These are phyloP conservation scores for Epizoanthus scotinus DNA, from an alignment of 92 coral and sea anemone species.

Conservation along the genomic window DNA sequence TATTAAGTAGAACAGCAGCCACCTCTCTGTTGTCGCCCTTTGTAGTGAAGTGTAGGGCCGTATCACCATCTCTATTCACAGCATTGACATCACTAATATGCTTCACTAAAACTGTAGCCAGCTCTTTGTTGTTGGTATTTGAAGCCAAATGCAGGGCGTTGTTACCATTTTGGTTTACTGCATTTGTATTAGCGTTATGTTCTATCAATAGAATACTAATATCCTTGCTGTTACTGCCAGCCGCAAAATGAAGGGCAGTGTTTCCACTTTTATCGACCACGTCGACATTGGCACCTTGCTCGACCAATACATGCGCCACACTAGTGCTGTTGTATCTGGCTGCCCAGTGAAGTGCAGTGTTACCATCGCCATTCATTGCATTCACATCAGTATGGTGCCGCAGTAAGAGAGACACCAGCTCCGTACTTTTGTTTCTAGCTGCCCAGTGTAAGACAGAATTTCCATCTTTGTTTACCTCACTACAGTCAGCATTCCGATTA, in stretches of 20 bases:
- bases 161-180: conserved; percentile 2
- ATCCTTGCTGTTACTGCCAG: background rate
- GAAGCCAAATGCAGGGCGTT: conserved; percentile 29
- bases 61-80: conserved; percentile 3
- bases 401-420: background rate
- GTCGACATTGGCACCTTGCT: conserved; percentile 22
- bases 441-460: background rate
- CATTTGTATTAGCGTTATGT: conserved; percentile 17
- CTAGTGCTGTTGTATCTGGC: background rate
- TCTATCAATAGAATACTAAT: background rate
- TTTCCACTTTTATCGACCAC: background rate
- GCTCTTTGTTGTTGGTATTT: background rate
- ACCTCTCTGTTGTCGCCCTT: background rate
- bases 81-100: conserved; percentile 1
- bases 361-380: background rate
- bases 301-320: background rate
- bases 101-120: conserved; percentile 14
- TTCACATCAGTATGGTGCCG: background rate
- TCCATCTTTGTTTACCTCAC: background rate
- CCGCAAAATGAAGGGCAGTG: conserved; percentile 37
- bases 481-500: background rate
- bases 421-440: background rate
- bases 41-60: conserved; percentile 14
- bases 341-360: background rate
- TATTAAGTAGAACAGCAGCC: conserved; percentile 14